Conservation (phyloP, 2,797 vertebrate species). For the Allobates femoralis region DNA sequence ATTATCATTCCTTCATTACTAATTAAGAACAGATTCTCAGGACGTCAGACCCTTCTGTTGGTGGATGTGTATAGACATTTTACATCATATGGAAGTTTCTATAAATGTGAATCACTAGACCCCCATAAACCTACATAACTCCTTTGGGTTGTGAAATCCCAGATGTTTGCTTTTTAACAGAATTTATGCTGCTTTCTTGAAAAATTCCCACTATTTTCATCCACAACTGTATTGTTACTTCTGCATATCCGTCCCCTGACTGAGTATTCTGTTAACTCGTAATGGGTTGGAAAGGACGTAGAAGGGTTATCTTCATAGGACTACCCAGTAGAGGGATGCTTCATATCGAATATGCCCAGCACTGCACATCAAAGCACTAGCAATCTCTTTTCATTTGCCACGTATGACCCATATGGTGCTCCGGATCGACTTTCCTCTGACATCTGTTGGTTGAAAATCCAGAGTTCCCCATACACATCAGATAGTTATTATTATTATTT, state of each 20-base stretch:
- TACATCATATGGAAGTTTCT: not conserved
- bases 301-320: not conserved
- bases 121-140: not conserved
- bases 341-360: not conserved
- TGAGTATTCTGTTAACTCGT: not conserved
- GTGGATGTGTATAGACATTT: not conserved
- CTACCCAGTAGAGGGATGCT: not conserved
- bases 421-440: no score
- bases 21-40: not conserved
- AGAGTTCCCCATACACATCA: no score
- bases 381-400: not conserved
- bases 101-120: conserved; percentile 12
- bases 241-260: not conserved
- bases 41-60: not conserved
- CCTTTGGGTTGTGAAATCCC: conserved; percentile 13
- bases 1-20: not conserved
- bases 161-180: not conserved
- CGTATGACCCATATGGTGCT: not conserved
- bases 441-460: no score
- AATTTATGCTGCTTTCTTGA: not conserved
- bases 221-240: not conserved
- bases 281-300: not conserved
- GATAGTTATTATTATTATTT: no score
- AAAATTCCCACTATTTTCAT: not conserved
- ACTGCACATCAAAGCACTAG: not conserved